Conservation (phyloP, 2,797 vertebrate species). For the Protonibea diacanthus region DNA sequence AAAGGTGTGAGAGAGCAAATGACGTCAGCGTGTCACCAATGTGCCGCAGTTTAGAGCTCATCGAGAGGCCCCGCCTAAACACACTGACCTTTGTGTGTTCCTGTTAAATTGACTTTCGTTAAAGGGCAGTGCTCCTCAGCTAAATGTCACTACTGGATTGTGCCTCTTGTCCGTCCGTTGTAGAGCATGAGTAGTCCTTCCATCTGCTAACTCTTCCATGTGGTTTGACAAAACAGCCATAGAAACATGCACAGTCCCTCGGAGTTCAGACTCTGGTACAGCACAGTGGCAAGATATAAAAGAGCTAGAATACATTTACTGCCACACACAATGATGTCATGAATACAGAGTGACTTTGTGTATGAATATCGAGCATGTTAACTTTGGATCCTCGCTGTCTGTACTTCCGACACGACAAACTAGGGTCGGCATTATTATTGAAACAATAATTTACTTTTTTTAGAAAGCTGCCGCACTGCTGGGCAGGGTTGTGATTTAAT, state of each 20-base stretch:
- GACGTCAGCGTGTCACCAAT: constrained; percentile 20
- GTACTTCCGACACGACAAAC: not conserved
- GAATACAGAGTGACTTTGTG: constrained; percentile 4
- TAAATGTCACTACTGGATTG: constrained; percentile 78
- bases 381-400: not conserved
- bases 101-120: constrained; percentile 78
- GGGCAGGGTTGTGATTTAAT: constrained; percentile 40
- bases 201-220: constrained; percentile 50
- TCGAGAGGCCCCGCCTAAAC: constrained; percentile 58
- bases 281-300: not conserved
- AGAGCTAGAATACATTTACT: constrained; percentile 1
- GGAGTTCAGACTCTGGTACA: not conserved
- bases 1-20: constrained; percentile 4
- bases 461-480: not conserved
- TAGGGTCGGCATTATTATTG: constrained; percentile 11
- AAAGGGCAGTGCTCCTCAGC: constrained; percentile 75
- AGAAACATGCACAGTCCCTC: constrained; percentile 17
- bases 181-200: constrained; percentile 53
- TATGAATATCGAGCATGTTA: not conserved
- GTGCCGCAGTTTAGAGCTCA: constrained; percentile 53
- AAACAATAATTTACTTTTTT: constrained; percentile 36
- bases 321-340: not conserved
- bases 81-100: constrained; percentile 76
- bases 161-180: constrained; percentile 64
- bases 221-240: constrained; percentile 32